Conservation (phyloP, 2,888 invertebrate genomes). For the Sycophila texana region DNA sequence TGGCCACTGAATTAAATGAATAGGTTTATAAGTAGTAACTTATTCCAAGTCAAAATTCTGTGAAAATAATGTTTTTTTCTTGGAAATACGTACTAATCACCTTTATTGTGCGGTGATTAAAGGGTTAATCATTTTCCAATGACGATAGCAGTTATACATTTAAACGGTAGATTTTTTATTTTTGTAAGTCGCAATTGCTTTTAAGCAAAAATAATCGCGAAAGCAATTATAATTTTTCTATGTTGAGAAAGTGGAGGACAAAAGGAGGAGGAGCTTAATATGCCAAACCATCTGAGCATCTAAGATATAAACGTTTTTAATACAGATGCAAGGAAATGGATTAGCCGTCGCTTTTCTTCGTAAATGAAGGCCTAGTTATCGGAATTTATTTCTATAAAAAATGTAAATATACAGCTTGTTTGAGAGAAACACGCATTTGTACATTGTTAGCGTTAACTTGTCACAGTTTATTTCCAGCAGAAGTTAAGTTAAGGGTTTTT, state of each 20-base stretch:
- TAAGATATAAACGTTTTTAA: constrained; percentile 38
- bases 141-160: background rate
- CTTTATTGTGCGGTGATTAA: too few relatives aligned
- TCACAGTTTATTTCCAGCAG: background rate
- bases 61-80: too few relatives aligned
- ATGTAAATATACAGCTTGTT: constrained; percentile 41
- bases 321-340: background rate
- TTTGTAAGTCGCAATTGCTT: too few relatives aligned
- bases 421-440: constrained; percentile 6
- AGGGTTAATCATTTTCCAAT: background rate
- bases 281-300: background rate
- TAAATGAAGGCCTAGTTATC: constrained; percentile 10
- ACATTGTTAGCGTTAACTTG: constrained; percentile 6
- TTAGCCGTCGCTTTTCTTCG: constrained; percentile 20
- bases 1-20: too few relatives aligned
- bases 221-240: constrained; percentile 31
- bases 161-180: too few relatives aligned
- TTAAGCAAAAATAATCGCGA: background rate
- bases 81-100: too few relatives aligned
- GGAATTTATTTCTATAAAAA: constrained; percentile 40
- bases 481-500: background rate
- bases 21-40: too few relatives aligned
- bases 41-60: too few relatives aligned
- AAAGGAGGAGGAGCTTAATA: too few relatives aligned
- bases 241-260: background rate